Percentiles rank a stretch among this genome's conserved stretches.
Evolutionary conservation across 2,888 invertebrate species (phyloP).

Genomic region (Emesis furor): DNA sequence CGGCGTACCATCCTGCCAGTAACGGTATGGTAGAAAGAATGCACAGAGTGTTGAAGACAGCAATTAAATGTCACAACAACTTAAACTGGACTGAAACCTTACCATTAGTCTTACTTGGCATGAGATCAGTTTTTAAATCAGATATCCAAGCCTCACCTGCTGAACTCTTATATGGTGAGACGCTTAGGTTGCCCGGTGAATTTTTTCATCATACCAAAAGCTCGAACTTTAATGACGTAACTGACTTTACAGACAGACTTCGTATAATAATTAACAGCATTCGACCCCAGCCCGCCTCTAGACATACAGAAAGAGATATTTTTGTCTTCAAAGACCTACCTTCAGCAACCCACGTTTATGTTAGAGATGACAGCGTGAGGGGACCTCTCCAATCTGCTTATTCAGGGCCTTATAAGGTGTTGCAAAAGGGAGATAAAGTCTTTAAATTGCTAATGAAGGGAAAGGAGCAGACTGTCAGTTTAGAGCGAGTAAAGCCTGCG

Average conservation of each 20-base stretch:
- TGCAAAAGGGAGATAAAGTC: constrained; percentile 41
- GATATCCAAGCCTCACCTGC: constrained; percentile 10
- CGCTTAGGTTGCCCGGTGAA: not conserved
- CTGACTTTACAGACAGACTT: not conserved
- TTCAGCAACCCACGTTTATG: constrained; percentile 59
- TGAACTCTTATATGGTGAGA: not conserved
- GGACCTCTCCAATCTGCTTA: constrained; percentile 40
- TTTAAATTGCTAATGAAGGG: constrained; percentile 47
- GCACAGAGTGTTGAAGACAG: not conserved
- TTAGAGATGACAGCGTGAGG: constrained; percentile 54
- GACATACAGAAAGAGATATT: not conserved
- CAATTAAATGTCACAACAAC: not conserved
- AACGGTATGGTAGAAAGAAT: not conserved
- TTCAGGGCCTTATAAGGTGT: constrained; percentile 58
- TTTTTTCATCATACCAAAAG: not conserved
- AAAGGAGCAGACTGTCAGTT: constrained; percentile 48
- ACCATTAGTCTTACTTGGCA: not conserved
- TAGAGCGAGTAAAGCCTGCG: constrained; percentile 72
- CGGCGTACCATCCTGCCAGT: not conserved
- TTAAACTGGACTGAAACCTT: not conserved
- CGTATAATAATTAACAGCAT: constrained; percentile 30
- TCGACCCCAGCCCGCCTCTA: constrained; percentile 13
- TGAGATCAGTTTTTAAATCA: not conserved
- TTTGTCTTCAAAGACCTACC: constrained; percentile 30
- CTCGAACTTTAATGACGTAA: not conserved